Base-by-base conservation (phyloP, 2,888 invertebrate species). In the Synergus laeviventris region DNA sequence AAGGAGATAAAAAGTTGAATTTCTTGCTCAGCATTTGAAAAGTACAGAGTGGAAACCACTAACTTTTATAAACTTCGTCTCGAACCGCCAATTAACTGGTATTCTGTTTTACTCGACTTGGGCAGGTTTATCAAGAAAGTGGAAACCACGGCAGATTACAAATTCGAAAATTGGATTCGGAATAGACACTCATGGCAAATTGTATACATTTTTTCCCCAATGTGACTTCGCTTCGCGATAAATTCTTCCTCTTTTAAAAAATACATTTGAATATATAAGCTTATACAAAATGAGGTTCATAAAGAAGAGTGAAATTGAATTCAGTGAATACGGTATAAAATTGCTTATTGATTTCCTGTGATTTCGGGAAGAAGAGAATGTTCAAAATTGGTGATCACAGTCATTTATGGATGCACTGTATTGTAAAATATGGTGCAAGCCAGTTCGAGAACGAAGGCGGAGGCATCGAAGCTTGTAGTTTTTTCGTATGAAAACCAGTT, bases 11-110 rank as follows among this genome's bases (percentile, higher is more conserved):
- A 66, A 42, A 42, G 66, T 66, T 66, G 66, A 66, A 24, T 49
- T 66, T 66, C 45, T 66, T 66, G 45, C 16, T 66, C 49, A 49
- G 24, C 66, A 66, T 45, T 42, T 39, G 66, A 45, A 66, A 45
- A 66, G 66, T 66, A 21, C 66, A 42, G 42, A 24, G 45, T 24
- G 21, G 24, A 45, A 66, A 45, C 66, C 62, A 38, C 62, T 66
- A 66, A 66, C 66, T 66, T 66, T 45, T 66, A 45, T 42, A 45
- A 66, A 66, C 66, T 66, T 66, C 42, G 45, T 66, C 66, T 66
- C 66, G 45, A 66, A 66, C 66, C 16, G 45, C 24, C 42, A 66
- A 66, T 66, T 66, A 66, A 45, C 66, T 66, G 66, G 24, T 66
- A 66, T 66, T 66, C 66, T 66, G 42, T 66, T 42, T 66, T 66